These are phyloP conservation scores for Cyrtodaria siliqua DNA, from an alignment of 2,888 invertebrate genomes.

Conservation along the genomic window DNA sequence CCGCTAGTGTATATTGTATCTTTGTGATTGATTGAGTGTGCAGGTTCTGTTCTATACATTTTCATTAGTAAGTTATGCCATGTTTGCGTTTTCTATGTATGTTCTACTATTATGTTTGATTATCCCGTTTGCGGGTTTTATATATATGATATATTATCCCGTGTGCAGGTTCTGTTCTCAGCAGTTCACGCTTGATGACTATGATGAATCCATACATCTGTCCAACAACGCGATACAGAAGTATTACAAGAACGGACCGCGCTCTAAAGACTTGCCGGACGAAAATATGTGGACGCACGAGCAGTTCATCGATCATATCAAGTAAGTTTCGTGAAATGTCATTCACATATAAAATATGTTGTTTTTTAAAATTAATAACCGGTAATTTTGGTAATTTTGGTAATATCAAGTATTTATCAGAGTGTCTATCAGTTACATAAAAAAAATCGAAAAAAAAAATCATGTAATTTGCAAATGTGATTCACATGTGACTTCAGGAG, in stretches of 20 bases:
- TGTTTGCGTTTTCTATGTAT: too few species aligned
- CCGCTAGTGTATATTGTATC: too few species aligned
- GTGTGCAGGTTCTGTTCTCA: slow-evolving; percentile 91
- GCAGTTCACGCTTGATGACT: slow-evolving; percentile 92
- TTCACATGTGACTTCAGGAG: slow-evolving; percentile 57
- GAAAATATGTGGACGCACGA: slow-evolving; percentile 95
- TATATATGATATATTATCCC: neutral
- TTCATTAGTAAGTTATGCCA: too few species aligned
- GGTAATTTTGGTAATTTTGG: too few species aligned
- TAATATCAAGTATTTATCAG: too few species aligned
- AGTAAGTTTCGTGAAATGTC: slow-evolving; percentile 86
- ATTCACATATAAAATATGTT: too few species aligned
- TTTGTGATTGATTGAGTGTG: too few species aligned
- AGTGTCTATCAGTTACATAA: too few species aligned
- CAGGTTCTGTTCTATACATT: too few species aligned
- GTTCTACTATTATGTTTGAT: neutral
- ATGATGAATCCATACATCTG: slow-evolving; percentile 94
- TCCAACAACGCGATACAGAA: slow-evolving; percentile 97
- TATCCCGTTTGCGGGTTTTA: neutral
- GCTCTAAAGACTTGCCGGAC: slow-evolving; percentile 88
- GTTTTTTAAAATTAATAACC: too few species aligned
- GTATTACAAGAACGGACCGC: slow-evolving; percentile 90
- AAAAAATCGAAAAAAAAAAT: too few species aligned
- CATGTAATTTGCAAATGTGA: too few species aligned
- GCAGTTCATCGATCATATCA: slow-evolving; percentile 90